Conservation (phyloP, 2,113 vertebrate genomes). For the Elephantulus edwardii region DNA sequence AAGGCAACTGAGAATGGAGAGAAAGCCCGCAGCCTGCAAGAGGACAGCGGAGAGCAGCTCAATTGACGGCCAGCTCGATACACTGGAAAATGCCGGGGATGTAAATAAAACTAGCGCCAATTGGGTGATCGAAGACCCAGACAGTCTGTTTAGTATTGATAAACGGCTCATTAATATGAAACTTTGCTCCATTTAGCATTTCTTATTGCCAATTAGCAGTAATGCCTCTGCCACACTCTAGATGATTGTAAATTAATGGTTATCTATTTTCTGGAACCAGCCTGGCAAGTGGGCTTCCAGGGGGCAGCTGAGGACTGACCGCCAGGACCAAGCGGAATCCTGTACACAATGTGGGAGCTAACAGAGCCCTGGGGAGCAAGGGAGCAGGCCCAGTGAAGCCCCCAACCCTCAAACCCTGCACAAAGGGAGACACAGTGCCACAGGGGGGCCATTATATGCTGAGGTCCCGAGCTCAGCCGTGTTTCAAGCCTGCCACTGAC, state of each 20-base stretch:
- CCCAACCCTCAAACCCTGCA: neutral
- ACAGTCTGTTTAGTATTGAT: neutral
- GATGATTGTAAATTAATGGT: neutral
- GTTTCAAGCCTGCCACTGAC: neutral
- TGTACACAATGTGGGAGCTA: accelerated
- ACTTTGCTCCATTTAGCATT: slow-evolving; percentile 58
- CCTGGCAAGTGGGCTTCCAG: accelerated
- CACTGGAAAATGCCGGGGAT: accelerated
- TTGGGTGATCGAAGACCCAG: neutral
- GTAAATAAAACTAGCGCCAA: neutral
- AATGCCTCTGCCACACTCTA: slow-evolving; percentile 10
- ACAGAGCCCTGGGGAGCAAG: accelerated
- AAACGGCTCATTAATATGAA: slow-evolving; percentile 54
- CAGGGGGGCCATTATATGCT: accelerated
- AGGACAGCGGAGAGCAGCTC: neutral
- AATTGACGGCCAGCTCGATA: neutral
- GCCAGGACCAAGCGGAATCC: accelerated
- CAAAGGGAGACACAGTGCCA: accelerated
- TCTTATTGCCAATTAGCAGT: slow-evolving; percentile 57
- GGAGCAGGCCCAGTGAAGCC: accelerated
- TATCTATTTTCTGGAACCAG: neutral
- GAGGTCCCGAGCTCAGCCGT: accelerated
- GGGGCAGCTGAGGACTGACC: neutral
- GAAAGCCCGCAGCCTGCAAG: accelerated
- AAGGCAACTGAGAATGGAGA: neutral